These are phyloP conservation scores for Quadroppia sp. DNA, from an alignment of 2,888 invertebrate species.

Conservation along the genomic window DNA sequence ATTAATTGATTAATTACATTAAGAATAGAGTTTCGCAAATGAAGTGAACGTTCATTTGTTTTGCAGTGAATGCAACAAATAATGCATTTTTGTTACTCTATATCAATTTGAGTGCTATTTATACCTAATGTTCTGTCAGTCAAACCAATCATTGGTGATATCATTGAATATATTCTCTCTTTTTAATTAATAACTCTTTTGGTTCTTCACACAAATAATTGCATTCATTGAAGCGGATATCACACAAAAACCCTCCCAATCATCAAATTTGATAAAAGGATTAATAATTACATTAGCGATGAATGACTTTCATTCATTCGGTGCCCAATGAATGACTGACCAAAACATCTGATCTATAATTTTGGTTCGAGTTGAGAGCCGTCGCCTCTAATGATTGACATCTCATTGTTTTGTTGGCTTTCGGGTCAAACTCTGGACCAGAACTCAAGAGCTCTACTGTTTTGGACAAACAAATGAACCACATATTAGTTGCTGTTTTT, in stretches of 20 bases:
- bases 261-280: conserved; percentile 10
- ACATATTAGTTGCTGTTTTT: not conserved
- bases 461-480: not conserved
- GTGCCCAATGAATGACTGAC: not conserved
- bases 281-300: conserved; percentile 18
- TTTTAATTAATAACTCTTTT: conserved; percentile 17
- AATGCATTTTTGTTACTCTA: too few relatives aligned
- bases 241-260: not conserved
- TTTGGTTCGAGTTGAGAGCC: not conserved
- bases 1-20: not conserved
- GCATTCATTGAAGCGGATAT: not conserved
- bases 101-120: not conserved
- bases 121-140: not conserved
- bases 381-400: not conserved
- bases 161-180: not conserved
- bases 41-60: too few relatives aligned
- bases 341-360: not conserved
- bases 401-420: not conserved
- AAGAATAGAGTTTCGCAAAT: not conserved
- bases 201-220: not conserved
- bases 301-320: not conserved
- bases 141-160: not conserved
- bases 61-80: too few relatives aligned
- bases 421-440: not conserved
- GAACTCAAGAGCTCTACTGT: not conserved